Conservation (phyloP, 2,113 vertebrate species). For the Pan troglodytes region DNA sequence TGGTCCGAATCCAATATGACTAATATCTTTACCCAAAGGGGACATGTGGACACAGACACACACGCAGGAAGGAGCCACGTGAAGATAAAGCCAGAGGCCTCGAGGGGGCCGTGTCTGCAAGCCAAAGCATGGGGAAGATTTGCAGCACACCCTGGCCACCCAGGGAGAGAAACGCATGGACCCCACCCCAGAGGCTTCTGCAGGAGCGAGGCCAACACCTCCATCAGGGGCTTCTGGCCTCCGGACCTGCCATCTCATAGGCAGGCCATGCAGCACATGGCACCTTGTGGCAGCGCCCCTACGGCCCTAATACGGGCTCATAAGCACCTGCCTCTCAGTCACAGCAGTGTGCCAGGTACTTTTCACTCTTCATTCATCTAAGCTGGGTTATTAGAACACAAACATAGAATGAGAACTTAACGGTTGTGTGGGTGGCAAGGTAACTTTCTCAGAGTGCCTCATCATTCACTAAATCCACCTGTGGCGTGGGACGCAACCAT, state of each 20-base stretch:
- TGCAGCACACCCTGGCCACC: too few species aligned
- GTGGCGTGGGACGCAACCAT: rapidly evolving
- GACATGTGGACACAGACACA: background rate
- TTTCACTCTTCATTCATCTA: background rate
- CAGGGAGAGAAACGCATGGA: background rate
- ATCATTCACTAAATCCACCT: rapidly evolving
- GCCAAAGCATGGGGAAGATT: rapidly evolving
- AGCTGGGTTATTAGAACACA: rapidly evolving
- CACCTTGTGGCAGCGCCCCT: background rate
- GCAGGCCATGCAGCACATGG: too few species aligned
- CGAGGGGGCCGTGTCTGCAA: rapidly evolving
- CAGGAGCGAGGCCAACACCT: too few species aligned
- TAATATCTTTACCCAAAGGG: background rate
- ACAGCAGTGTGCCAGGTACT: rapidly evolving
- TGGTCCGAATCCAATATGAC: background rate
- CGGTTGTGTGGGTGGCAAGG: rapidly evolving
- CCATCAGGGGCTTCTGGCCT: background rate
- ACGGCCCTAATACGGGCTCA: too few species aligned
- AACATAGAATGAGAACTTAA: rapidly evolving
- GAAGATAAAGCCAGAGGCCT: rapidly evolving
- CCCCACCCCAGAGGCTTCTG: too few species aligned
- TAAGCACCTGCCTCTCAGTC: too few species aligned
- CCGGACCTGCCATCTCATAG: too few species aligned
- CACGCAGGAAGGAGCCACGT: rapidly evolving
- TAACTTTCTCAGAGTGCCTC: background rate